phyloP scores from a whole-genome alignment of 2,113 vertebrate genomes.

The Pedionomus torquatus region DNA sequence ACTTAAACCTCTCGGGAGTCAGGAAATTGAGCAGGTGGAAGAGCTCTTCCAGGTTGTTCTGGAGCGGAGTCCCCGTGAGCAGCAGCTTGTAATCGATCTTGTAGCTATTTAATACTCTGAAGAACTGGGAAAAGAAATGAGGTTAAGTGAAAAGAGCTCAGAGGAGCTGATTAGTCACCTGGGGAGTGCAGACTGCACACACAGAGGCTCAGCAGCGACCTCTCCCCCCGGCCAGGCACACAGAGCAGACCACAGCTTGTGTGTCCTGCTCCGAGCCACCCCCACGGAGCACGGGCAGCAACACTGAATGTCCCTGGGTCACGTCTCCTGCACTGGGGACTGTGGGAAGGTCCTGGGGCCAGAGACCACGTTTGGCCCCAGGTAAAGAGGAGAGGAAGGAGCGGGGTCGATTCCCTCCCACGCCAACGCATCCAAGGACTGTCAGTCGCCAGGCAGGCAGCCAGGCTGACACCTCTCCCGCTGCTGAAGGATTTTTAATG shows the following conservation, averaged over 20 bases:
- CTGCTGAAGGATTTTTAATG: neutral
- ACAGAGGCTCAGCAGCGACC: neutral
- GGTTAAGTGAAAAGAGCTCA: neutral
- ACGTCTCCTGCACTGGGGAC: neutral
- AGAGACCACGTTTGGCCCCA: neutral
- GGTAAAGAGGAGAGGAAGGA: neutral
- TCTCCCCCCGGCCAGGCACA: fast-evolving
- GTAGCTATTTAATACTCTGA: conserved; percentile 95
- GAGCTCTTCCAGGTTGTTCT: conserved; percentile 98
- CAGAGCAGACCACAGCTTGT: neutral
- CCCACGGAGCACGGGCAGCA: neutral
- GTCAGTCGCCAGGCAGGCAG: neutral
- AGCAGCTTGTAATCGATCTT: conserved; percentile 99
- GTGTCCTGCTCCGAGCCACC: neutral
- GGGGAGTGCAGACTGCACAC: neutral
- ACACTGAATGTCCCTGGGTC: neutral
- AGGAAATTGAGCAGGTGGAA: conserved; percentile 99
- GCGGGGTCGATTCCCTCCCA: neutral
- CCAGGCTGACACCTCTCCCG: neutral
- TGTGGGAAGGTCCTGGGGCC: neutral
- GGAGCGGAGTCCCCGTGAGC: conserved; percentile 94
- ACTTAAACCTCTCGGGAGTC: conserved; percentile 97
- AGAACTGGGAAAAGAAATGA: conserved; percentile 82
- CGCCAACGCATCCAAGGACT: fast-evolving
- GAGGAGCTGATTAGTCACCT: fast-evolving